These are phyloP conservation scores for Cathartes aura DNA, from an alignment of 2,113 vertebrate species.

Conservation along the genomic window DNA sequence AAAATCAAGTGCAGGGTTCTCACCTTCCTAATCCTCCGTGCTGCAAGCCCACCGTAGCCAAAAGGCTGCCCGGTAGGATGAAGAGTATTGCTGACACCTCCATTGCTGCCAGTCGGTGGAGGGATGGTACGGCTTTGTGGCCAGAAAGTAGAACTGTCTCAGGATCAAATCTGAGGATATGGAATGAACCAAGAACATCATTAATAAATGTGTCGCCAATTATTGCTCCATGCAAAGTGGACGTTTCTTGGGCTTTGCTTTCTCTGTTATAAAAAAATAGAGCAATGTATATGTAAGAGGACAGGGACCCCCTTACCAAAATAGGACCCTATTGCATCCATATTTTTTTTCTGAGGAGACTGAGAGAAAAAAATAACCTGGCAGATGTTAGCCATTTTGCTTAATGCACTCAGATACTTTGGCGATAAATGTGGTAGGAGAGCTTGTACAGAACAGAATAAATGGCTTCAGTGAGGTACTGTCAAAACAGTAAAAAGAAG, in stretches of 20 bases:
- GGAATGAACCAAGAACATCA: not conserved
- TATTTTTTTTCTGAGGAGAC: not conserved
- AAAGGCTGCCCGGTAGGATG: not conserved
- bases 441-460: not conserved
- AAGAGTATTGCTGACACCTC: not conserved
- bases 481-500: not conserved
- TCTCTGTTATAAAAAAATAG: not conserved
- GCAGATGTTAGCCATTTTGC: constrained; percentile 1
- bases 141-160: not conserved
- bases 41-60: not conserved
- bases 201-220: not conserved
- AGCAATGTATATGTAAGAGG: not conserved
- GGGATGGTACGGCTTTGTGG: not conserved
- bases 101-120: fast-evolving
- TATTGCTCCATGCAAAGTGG: not conserved
- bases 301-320: not conserved
- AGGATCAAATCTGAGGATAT: not conserved
- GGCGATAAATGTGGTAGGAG: not conserved
- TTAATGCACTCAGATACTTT: constrained; percentile 2
- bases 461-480: not conserved
- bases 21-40: not conserved
- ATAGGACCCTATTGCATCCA: not conserved
- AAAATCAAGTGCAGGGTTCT: not conserved
- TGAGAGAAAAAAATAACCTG: not conserved
- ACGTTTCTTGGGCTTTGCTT: not conserved